phyloP scores from a whole-genome alignment of 30 jellyfish, hydroid and myxozoan species.

The Turritopsis dohrnii region DNA sequence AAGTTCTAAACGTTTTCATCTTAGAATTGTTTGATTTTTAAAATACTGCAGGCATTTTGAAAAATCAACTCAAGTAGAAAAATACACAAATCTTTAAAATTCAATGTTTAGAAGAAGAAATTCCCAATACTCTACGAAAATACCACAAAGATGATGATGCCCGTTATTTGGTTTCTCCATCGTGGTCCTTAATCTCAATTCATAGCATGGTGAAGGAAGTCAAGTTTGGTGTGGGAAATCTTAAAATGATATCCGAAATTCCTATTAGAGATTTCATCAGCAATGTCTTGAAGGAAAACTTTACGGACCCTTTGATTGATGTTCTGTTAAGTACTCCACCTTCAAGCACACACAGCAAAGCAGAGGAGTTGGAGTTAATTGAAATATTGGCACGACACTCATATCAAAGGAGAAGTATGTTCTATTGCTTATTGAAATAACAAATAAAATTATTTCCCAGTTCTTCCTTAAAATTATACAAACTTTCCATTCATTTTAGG shows the following conservation, averaged over 20 bases:
- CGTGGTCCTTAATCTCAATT: constrained; percentile 22
- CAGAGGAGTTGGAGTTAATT: constrained; percentile 61
- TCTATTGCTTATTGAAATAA: neutral
- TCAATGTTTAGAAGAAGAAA: neutral
- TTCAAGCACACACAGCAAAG: constrained; percentile 57
- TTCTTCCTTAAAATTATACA: neutral
- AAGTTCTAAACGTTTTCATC: too few relatives aligned
- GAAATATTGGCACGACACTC: constrained; percentile 68
- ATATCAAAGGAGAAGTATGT: constrained; percentile 55
- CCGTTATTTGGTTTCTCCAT: constrained; percentile 12
- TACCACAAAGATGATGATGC: constrained; percentile 12
- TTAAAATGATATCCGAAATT: neutral
- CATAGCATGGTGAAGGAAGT: constrained; percentile 1
- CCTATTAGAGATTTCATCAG: constrained; percentile 12
- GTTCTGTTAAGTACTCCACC: constrained; percentile 78
- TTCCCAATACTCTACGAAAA: neutral
- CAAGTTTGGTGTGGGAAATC: constrained; percentile 3
- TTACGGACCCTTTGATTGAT: constrained; percentile 58
- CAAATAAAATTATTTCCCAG: neutral
- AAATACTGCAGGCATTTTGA: too few relatives aligned
- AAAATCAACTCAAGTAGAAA: too few relatives aligned
- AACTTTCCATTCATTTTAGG: constrained; percentile 22
- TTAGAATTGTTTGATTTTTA: too few relatives aligned
- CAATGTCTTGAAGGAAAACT: constrained; percentile 23
- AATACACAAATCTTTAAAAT: too few relatives aligned